A percentile compares a stretch with the other conserved stretches of the same genome.
Evolutionary conservation across 1,140 invertebrate genomes (phyloP).

Genomic region (Bombus pascuorum): DNA sequence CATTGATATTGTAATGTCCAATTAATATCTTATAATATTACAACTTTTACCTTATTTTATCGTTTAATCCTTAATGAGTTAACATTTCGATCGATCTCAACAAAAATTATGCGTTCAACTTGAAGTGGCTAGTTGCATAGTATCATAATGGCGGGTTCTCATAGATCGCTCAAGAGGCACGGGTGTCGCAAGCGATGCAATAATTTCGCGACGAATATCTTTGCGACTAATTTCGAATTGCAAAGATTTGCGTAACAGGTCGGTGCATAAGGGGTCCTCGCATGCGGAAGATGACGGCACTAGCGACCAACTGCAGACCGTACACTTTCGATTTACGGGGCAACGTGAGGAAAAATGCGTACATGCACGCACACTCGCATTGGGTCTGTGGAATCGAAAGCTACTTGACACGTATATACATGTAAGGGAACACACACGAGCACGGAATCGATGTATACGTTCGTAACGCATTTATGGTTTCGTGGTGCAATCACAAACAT

Average conservation of each 20-base stretch:
- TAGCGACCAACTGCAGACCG: not conserved
- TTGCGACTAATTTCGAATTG: constrained; percentile 17
- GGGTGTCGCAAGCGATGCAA: constrained; percentile 5
- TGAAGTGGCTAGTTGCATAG: not conserved
- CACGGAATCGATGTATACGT: not conserved
- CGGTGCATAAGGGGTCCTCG: not conserved
- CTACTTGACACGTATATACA: not conserved
- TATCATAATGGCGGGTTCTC: not conserved
- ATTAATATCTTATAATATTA: not conserved
- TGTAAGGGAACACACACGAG: not conserved
- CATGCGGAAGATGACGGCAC: constrained; percentile 48
- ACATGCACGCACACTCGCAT: too few relatives aligned
- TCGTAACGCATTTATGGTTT: not conserved
- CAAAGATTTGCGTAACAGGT: constrained; percentile 6
- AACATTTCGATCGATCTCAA: not conserved
- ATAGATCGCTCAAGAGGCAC: not conserved
- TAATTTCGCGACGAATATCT: constrained; percentile 22
- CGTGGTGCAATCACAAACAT: not conserved
- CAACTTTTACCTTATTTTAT: not conserved
- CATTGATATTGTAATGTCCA: too few relatives aligned
- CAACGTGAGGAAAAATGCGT: constrained; percentile 9
- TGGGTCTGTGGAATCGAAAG: constrained; percentile 38
- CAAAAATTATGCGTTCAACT: not conserved
- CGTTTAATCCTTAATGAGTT: not conserved
- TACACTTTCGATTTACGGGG: constrained; percentile 53